A percentile compares a stretch with the other conserved stretches of the same genome.
Evolutionary conservation across 2,888 invertebrate species (phyloP).

Genomic region (Agrochola litura): DNA sequence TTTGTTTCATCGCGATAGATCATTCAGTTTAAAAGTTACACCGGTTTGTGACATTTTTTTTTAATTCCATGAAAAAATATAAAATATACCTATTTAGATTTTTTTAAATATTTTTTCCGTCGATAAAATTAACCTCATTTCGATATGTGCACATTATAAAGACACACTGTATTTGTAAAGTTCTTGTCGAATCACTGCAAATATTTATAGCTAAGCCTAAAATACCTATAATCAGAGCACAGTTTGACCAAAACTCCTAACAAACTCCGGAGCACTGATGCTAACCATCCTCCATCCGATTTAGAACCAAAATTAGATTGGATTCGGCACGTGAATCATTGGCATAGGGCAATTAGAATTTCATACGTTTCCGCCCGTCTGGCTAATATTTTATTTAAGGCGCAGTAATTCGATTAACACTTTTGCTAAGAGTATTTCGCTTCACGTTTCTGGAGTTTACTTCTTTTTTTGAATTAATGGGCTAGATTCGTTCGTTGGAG

Average conservation of each 20-base stretch:
- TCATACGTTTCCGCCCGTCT: conserved; percentile 74
- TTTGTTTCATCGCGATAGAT: no score
- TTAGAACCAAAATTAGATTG: conserved; percentile 75
- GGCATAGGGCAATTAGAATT: conserved; percentile 73
- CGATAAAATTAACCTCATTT: no score
- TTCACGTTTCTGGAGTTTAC: conserved; percentile 2
- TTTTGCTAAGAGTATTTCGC: conserved; percentile 35
- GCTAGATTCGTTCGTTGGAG: neutral
- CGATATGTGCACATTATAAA: no score
- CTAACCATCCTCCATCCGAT: conserved; percentile 67
- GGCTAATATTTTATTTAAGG: conserved; percentile 65
- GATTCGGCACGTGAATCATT: conserved; percentile 75
- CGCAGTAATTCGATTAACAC: conserved; percentile 50
- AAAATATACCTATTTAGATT: no score
- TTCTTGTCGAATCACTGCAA: neutral
- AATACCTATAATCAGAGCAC: conserved; percentile 15
- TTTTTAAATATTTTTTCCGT: no score
- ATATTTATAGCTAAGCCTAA: conserved; percentile 3
- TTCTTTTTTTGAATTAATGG: neutral
- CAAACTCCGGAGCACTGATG: conserved; percentile 61
- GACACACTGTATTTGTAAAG: no score
- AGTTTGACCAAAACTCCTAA: conserved; percentile 46
- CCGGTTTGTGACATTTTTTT: no score
- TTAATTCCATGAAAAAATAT: no score
- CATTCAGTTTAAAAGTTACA: no score